Evolutionary conservation across 1,140 invertebrate species (phyloP), one percentile per base, ranked within the genome.

Genomic region (Drosophila fuyamai): DNA sequence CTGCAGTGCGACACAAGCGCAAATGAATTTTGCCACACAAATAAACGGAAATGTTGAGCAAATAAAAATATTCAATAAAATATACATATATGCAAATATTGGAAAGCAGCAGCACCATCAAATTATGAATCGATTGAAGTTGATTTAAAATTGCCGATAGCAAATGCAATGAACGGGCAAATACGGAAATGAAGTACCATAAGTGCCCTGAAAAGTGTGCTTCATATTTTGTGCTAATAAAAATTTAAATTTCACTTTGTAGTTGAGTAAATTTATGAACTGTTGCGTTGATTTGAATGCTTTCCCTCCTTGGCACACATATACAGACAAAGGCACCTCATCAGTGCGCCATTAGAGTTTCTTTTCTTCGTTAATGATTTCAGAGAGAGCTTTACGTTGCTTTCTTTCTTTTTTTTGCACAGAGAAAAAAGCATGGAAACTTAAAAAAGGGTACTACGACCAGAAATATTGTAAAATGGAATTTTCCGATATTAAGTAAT

Each of bases 351-450:
- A 71, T 71, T 71, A 58, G 68, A 58, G 68, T 50, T 70, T 48
- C 43, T 50, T 71, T 71, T 71, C 67, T 70, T 71, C 68, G 59
- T 75, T 75, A 75, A 75, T 75, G 71, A 56, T 75, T 75, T 27
- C 38, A 71, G 63, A 23, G 32, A 50, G 27, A 36, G 65, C 46
- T 65, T 51, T n/a, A 16, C 23, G 36, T 46, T 27, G 18, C 12
- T 13, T 38, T 23, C 32, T 23, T 29, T 23, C 27, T 10, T 43
- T 27, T 40, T 14, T 62, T 10, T 41, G 16, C 50, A 70, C 43
- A 18, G 35, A 40, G 40, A 4, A 66, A 48, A 48, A 18, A 43
- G 2, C 1, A 23, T 23, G 18, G 18, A 23, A 2, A 2, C 18
- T 14, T 9, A 7, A 29, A 8, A 36, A 29, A 32, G 8, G 8